A percentile compares a stretch with the other conserved stretches of the same genome.
Conservation (phyloP, 2,888 invertebrate species). For the Brachylomia viminalis region DNA sequence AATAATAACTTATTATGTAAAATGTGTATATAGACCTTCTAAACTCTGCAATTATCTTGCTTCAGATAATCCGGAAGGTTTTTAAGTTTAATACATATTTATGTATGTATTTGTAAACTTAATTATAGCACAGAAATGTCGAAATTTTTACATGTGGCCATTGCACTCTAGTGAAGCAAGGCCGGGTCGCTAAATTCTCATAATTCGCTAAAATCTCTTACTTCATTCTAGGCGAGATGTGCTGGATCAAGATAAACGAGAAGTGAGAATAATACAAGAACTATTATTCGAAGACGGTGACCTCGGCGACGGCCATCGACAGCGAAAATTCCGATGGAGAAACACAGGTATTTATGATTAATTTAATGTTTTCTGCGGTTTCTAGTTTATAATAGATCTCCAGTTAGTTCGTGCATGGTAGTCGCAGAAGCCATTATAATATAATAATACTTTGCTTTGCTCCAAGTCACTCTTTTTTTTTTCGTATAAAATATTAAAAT, state of each 20-base stretch:
- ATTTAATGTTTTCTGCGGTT: neutral
- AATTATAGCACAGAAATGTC: too few relatives aligned
- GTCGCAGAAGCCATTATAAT: neutral
- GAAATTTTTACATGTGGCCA: too few relatives aligned
- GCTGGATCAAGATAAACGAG: conserved; percentile 96
- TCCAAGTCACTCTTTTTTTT: neutral
- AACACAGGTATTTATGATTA: conserved; percentile 91
- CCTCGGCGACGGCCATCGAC: conserved; percentile 94
- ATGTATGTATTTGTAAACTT: too few relatives aligned
- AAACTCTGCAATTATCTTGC: neutral
- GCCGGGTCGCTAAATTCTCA: neutral
- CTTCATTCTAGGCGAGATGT: conserved; percentile 92
- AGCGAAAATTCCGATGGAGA: conserved; percentile 96
- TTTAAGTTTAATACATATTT: too few relatives aligned
- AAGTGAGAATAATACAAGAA: conserved; percentile 96
- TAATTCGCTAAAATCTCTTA: neutral
- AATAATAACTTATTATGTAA: too few relatives aligned
- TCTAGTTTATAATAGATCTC: neutral
- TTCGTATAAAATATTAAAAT: neutral
- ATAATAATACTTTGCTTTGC: neutral
- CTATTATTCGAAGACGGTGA: conserved; percentile 97
- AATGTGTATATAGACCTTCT: too few relatives aligned
- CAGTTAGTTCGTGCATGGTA: neutral
- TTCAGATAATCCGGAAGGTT: neutral
- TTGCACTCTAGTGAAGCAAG: neutral